Evolutionary conservation across 1,140 invertebrate species (phyloP).

Genomic region (Bombus vancouverensis): DNA sequence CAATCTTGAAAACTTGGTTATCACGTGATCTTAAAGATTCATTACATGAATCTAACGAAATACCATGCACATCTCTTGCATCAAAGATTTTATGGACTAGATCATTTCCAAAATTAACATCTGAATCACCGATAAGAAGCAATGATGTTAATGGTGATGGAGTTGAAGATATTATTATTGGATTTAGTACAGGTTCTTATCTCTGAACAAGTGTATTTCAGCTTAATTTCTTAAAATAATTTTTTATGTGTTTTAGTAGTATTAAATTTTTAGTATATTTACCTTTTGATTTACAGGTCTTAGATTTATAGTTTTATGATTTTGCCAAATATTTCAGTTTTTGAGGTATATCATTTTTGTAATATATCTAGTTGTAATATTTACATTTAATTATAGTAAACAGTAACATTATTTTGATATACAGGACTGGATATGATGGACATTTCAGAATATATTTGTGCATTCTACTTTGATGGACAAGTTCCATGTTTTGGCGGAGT

Average conservation of each 20-base stretch:
- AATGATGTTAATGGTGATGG: conserved; percentile 90
- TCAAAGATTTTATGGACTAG: conserved; percentile 88
- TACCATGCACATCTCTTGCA: conserved; percentile 88
- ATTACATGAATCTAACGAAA: conserved; percentile 73
- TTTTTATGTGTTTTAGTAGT: conserved; percentile 16
- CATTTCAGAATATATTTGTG: conserved; percentile 83
- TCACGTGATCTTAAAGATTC: conserved; percentile 57
- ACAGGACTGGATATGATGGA: conserved; percentile 75
- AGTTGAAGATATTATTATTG: conserved; percentile 89
- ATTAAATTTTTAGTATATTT: conserved; percentile 54
- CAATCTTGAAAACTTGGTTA: conserved; percentile 85
- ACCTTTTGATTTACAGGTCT: conserved; percentile 56
- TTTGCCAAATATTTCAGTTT: conserved; percentile 23
- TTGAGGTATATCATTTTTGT: conserved; percentile 51
- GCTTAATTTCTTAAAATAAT: conserved; percentile 2
- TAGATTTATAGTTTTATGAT: conserved; percentile 49
- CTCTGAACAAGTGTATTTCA: neutral
- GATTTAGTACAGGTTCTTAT: conserved; percentile 89
- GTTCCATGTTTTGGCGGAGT: conserved; percentile 90
- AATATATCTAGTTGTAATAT: conserved; percentile 5
- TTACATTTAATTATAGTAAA: neutral
- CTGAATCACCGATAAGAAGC: conserved; percentile 89
- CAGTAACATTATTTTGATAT: conserved; percentile 41
- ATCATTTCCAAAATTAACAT: conserved; percentile 88
- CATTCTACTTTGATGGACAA: conserved; percentile 86